Evolutionary conservation across 2,797 vertebrate genomes (phyloP), one percentile per base, ranked within the genome.

Genomic region (Syngnathus acus): DNA sequence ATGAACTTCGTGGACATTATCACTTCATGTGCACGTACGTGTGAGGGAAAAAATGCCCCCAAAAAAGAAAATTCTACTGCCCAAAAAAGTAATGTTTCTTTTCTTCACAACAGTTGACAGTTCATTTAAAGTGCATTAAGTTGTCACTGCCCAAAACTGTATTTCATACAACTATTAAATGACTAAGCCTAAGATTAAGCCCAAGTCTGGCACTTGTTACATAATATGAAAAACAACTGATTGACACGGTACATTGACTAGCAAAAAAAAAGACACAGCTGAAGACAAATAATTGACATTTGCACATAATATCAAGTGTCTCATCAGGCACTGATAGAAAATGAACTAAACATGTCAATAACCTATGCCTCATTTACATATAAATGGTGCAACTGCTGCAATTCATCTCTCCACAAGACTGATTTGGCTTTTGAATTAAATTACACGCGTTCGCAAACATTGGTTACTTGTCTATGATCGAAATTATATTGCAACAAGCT

Each of bases 1-100:
- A 88, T 86, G 80, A 84, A 78, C 71, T 76, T 66, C 71, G 77
- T 71, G 75, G 72, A 61, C 67, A 71, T 73, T 70, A 83, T 85
- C 77, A 85, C 72, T 74, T 68, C 71, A 64, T 70, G 58, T 67
- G 70, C 71, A 78, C 66, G 74, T 43, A 47, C 1, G 45, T 84
- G 68, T 62, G 78, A 67, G 82, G 68, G 57, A 69, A 65, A 71
- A 77, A 63, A 65, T 65, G 69, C 47, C 38, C 32, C 32, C 4
- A 32, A 32, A 69, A 74, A 50, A 57, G 64, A 60, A 73, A 67
- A 74, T 76, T 66, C 58, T 11, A 54, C 9, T 0, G n/a, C 3
- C 9, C 42, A 45, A 45, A 16, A 16, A 51, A n/a, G 19, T 19
- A 4, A 32, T 32, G 32, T 32, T 32, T 32, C 32, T 32, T 32